Evolutionary conservation across 2,113 vertebrate species (phyloP), one percentile per base, ranked within the genome.

Genomic region (Pygoscelis antarcticus): DNA sequence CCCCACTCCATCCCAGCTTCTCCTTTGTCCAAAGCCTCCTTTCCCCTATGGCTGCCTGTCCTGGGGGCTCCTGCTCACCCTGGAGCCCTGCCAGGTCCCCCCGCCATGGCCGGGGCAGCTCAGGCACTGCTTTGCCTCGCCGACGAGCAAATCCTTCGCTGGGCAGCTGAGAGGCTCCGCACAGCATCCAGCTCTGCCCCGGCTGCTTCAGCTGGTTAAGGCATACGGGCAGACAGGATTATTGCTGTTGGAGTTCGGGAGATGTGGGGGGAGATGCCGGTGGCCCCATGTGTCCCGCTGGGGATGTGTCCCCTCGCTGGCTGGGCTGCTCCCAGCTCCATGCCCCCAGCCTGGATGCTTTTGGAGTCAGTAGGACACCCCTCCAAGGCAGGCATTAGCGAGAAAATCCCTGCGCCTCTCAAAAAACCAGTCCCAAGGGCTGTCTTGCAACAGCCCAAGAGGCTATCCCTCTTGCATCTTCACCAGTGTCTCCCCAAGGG

Each of bases 131-230:
- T 34, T 38, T 7, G 6, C 22, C 26, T 82, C 10, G 3, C 54
- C 1, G 3, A 22, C 1, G 2, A 52, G 32, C 40, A 83, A 69
- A 69, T 61, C 54, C 22, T 38, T 46, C 1, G 1, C 22, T 2
- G 9, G 51, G 16, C 30, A 82, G 26, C 47, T 47, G 27, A 57
- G 36, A 62, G 46, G n/a, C 40, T 62, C 80, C 4, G 7, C 3
- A 4, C 23, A 18, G 40, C 40, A 72, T 36, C 68, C 51, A 49
- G 54, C 16, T 60, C 25, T 58, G 8, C 47, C 29, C 23, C 1
- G 7, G 42, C n/a, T 5, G 17, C 36, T 83, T 51, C 69, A 49
- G 61, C 42, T 84, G 62, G 42, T 36, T 44, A 40, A 71, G 19
- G 46, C 19, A 5, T 22, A 29, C 3, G 2, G 54, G 57, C 57